These are phyloP conservation scores for Poeciliopsis gracilis DNA, from an alignment of 2,797 vertebrate species.

Conservation along the genomic window DNA sequence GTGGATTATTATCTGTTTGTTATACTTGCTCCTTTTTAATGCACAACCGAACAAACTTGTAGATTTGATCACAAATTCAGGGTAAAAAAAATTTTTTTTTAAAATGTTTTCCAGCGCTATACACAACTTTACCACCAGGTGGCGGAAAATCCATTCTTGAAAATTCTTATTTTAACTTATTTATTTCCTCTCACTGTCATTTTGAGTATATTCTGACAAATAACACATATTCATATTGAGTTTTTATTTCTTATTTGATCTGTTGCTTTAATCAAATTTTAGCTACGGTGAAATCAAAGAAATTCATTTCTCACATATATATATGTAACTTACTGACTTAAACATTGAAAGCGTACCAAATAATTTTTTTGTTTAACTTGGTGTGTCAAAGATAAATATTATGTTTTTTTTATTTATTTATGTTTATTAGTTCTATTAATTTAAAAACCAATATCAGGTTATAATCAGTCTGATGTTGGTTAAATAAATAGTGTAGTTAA, in stretches of 20 bases:
- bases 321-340: not conserved
- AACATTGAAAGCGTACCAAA: not conserved
- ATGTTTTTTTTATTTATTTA: not conserved
- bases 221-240: not conserved
- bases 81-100: not conserved
- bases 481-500: not conserved
- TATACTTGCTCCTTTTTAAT: too few species aligned
- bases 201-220: not conserved
- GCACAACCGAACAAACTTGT: not conserved
- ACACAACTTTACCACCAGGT: conserved; percentile 45
- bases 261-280: not conserved
- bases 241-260: not conserved
- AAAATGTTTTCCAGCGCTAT: conserved; percentile 5
- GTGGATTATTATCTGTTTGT: not conserved
- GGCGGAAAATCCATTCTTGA: conserved; percentile 48
- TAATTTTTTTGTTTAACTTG: too few species aligned
- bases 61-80: not conserved
- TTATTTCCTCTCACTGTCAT: not conserved
- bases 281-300: not conserved
- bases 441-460: not conserved
- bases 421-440: not conserved
- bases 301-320: not conserved
- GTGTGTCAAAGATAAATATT: not conserved
- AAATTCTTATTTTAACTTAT: not conserved
- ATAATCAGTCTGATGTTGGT: not conserved